Percentiles rank a stretch among this genome's conserved stretches.
These are phyloP conservation scores for Beaufortia kweichowensis DNA, from an alignment of 2,113 vertebrate species.

Conservation along the genomic window DNA sequence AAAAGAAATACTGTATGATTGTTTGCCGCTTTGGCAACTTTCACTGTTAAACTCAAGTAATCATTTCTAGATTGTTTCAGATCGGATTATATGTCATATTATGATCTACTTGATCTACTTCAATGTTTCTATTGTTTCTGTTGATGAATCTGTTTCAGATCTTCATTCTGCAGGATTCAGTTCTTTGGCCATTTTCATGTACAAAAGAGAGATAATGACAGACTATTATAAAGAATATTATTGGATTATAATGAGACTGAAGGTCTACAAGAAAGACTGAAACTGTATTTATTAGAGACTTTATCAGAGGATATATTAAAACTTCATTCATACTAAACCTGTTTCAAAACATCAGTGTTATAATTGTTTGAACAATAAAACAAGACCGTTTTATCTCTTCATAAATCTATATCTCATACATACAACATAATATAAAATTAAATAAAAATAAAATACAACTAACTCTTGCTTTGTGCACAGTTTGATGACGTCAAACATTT, in stretches of 20 bases:
- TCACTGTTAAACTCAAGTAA: conserved; percentile 33
- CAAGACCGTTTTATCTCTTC: background rate
- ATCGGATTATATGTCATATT: conserved; percentile 34
- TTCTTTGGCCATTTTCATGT: conserved; percentile 47
- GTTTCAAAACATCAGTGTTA: conserved; percentile 45
- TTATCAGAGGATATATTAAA: conserved; percentile 25
- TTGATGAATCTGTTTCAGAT: conserved; percentile 24
- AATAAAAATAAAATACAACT: background rate
- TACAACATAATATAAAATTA: conserved; percentile 1
- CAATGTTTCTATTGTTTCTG: conserved; percentile 38
- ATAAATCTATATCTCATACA: conserved; percentile 10
- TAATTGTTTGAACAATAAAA: conserved; percentile 49
- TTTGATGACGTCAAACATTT: background rate
- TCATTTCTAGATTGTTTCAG: conserved; percentile 8
- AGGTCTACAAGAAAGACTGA: conserved; percentile 28
- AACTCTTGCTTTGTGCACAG: background rate
- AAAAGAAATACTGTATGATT: background rate
- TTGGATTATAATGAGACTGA: conserved; percentile 30
- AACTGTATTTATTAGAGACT: conserved; percentile 8
- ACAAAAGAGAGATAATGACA: conserved; percentile 37
- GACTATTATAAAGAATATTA: conserved; percentile 46
- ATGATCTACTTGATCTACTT: conserved; percentile 21
- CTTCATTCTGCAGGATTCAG: conserved; percentile 34
- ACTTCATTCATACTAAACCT: conserved; percentile 41
- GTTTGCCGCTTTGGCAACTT: conserved; percentile 42